Percentiles rank a stretch among this genome's conserved stretches.
These are phyloP conservation scores for Eurytemora carolleeae DNA, from an alignment of 1,140 invertebrate species.

Conservation along the genomic window DNA sequence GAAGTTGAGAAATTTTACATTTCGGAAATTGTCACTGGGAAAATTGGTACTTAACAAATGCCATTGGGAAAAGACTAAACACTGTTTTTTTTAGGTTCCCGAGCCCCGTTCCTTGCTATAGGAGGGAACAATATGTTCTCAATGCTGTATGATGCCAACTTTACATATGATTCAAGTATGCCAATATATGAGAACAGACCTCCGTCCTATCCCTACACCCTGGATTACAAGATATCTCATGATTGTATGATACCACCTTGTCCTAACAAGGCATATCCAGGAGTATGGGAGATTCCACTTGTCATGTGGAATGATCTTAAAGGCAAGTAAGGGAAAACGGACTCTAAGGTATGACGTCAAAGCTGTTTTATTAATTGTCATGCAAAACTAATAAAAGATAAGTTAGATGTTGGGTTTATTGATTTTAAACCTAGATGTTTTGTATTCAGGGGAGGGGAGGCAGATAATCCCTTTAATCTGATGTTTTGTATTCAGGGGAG, in stretches of 20 bases:
- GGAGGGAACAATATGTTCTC: conserved; percentile 88
- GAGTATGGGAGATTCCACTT: conserved; percentile 87
- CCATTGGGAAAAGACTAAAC: too few species aligned
- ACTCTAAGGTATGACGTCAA: background rate
- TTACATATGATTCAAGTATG: conserved; percentile 80
- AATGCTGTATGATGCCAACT: conserved; percentile 79
- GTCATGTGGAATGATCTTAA: conserved; percentile 87
- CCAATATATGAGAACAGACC: conserved; percentile 76
- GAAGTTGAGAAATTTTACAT: too few species aligned
- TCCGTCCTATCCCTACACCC: conserved; percentile 72
- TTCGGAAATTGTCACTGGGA: too few species aligned
- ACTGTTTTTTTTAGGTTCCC: background rate
- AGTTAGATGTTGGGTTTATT: background rate
- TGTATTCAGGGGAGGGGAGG: background rate
- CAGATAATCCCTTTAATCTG: background rate
- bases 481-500: background rate
- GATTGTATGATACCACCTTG: conserved; percentile 88
- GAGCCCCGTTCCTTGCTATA: background rate
- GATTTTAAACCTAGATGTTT: background rate
- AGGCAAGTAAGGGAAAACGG: background rate
- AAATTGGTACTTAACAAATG: too few species aligned
- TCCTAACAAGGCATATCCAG: conserved; percentile 42
- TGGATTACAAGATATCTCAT: conserved; percentile 70
- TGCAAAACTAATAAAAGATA: too few species aligned
- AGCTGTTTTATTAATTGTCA: too few species aligned